A percentile compares a stretch with the other conserved stretches of the same genome.
These are phyloP conservation scores for Choloepus hoffmanni DNA, from an alignment of 2,113 vertebrate species.

Conservation along the genomic window DNA sequence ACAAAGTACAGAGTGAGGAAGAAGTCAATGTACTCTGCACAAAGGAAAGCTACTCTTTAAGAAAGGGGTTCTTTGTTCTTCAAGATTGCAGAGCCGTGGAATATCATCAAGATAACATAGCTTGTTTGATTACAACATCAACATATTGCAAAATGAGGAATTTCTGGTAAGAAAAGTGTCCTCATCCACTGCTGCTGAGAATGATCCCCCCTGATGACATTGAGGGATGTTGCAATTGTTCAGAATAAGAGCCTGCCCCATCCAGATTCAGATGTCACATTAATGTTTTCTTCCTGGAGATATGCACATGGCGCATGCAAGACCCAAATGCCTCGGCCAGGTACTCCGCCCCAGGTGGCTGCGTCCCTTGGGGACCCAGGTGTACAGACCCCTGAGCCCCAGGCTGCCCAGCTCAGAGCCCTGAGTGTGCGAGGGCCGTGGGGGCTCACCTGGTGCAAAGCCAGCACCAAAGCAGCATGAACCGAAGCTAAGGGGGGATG, in stretches of 20 bases:
- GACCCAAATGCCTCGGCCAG: too few species aligned
- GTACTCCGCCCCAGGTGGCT: too few species aligned
- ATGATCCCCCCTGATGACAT: background rate
- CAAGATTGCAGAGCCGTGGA: background rate
- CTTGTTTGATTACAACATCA: slow-evolving; percentile 24
- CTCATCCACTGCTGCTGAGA: background rate
- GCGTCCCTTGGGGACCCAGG: too few species aligned
- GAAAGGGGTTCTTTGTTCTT: slow-evolving; percentile 61
- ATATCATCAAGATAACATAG: slow-evolving; percentile 12
- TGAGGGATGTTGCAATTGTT: background rate
- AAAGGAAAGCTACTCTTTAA: slow-evolving; percentile 34
- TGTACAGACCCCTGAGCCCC: too few species aligned
- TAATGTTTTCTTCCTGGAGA: background rate
- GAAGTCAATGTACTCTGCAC: background rate
- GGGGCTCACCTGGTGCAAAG: too few species aligned
- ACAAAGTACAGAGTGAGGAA: background rate
- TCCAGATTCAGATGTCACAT: background rate
- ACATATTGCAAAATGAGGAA: slow-evolving; percentile 67
- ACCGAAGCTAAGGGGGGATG: too few species aligned
- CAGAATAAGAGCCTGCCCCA: background rate
- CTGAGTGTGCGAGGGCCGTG: background rate
- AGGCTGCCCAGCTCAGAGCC: background rate
- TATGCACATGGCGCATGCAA: too few species aligned
- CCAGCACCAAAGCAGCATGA: too few species aligned
- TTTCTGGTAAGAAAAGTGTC: slow-evolving; percentile 19